Base-by-base conservation (phyloP, 1,140 invertebrate species). In the Diachasma alloeum region DNA sequence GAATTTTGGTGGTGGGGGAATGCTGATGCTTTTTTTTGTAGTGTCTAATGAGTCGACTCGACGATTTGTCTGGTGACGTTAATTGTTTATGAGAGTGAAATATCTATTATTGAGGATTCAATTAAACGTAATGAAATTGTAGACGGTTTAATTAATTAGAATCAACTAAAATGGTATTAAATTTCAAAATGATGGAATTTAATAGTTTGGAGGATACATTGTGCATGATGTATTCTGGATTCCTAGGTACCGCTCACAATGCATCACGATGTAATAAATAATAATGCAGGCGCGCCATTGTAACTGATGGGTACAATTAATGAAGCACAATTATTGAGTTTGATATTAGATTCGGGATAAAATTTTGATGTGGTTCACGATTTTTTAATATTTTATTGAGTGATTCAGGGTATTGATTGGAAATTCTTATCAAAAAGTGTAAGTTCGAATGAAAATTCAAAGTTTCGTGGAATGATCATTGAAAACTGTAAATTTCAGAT, bases 131-230 rank as follows among this genome's bases (percentile, higher is more conserved):
- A 63, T 26, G 59, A 26, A 26, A 63, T 31, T 6, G 59, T 26
- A 6, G 22, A 24, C 19, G 22, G 19, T 9, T 63, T 63, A 26
- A 63, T 63, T 63, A 26, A 63, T 63, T 24, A 31, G 15, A 63
- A 63, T 63, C 59, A 63, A 63, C 59, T 63, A 63, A 63, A 63
- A 22, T 22, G 24, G 59, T 26, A 63, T 63, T 26, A 63, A 63
- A 26, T 63, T 63, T 26, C 59, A 63, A 26, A 63, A 26, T 63
- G 19, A 63, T 63, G 19, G 19, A 63, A 63, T 24, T 9, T 10
- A 63, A 63, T 63, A 63, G 59, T 24, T 63, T 26, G 24, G 59
- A 24, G 19, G 24, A 63, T 24, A 22, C 9, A 63, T 13, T 63
- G 24, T 26, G 24, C 22, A 26, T 26, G 24, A 53, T 26, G 24